A percentile compares a stretch with the other conserved stretches of the same genome.
Conservation (phyloP, 1,140 invertebrate species). For the Pararge aegeria region DNA sequence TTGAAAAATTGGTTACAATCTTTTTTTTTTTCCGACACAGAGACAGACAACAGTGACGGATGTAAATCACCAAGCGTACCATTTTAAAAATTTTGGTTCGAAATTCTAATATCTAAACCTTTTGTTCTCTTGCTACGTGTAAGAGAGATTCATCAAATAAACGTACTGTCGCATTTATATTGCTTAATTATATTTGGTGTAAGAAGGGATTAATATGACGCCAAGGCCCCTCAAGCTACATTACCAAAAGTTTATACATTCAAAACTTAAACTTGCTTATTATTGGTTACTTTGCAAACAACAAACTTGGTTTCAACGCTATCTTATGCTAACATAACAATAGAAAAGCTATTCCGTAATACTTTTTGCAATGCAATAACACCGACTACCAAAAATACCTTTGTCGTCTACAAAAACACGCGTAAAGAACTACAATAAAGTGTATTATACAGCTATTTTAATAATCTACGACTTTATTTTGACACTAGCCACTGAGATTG, state of each 20-base stretch:
- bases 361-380: conserved; percentile 2
- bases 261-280: not conserved
- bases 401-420: conserved; percentile 2
- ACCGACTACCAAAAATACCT: not conserved
- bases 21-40: no score
- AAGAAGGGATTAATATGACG: no score
- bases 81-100: no score
- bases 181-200: no score
- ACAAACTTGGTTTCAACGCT: not conserved
- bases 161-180: no score
- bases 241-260: not conserved
- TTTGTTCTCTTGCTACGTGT: no score
- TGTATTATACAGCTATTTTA: not conserved
- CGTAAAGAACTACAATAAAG: not conserved
- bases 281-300: not conserved
- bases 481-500: conserved; percentile 19
- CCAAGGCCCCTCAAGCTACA: no score
- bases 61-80: no score
- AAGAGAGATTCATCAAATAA: no score
- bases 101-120: no score
- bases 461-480: conserved; percentile 29
- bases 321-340: not conserved
- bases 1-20: no score
- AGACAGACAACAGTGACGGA: no score
- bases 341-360: not conserved